These are phyloP conservation scores for Rhinopithecus roxellana DNA, from an alignment of 2,113 vertebrate genomes.

Conservation along the genomic window DNA sequence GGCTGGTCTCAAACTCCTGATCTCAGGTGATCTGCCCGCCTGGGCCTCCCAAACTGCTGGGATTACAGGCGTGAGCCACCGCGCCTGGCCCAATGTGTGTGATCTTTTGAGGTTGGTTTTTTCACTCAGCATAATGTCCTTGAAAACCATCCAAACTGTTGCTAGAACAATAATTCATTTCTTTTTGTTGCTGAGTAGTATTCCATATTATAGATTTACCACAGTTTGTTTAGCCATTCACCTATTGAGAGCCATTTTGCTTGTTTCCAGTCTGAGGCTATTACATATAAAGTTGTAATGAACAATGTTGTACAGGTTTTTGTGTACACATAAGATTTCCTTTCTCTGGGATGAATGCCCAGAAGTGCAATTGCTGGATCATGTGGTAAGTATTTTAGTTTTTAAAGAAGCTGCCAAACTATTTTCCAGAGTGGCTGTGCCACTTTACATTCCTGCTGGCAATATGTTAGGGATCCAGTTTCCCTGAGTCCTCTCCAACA, in stretches of 20 bases:
- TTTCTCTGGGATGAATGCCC: constrained; percentile 11
- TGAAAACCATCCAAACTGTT: not conserved
- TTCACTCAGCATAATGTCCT: not conserved
- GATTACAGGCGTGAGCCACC: no score
- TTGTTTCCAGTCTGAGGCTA: not conserved
- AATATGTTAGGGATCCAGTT: not conserved
- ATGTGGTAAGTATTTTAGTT: not conserved
- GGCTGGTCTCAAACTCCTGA: no score
- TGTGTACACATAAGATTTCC: not conserved
- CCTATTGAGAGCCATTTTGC: not conserved
- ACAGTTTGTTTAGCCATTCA: not conserved
- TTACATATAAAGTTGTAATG: not conserved
- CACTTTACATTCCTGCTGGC: not conserved
- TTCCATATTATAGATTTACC: not conserved
- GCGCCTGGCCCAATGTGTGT: no score
- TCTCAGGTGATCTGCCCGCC: no score
- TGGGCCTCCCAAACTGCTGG: no score
- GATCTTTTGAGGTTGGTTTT: not conserved
- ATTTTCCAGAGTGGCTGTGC: not conserved
- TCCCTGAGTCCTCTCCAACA: not conserved
- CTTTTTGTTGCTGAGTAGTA: not conserved
- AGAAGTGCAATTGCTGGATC: not conserved
- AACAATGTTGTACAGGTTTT: not conserved
- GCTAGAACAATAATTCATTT: not conserved
- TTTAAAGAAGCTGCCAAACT: not conserved